A percentile compares a stretch with the other conserved stretches of the same genome.
Conservation (phyloP, 1,140 invertebrate species). For the Plodia interpunctella region DNA sequence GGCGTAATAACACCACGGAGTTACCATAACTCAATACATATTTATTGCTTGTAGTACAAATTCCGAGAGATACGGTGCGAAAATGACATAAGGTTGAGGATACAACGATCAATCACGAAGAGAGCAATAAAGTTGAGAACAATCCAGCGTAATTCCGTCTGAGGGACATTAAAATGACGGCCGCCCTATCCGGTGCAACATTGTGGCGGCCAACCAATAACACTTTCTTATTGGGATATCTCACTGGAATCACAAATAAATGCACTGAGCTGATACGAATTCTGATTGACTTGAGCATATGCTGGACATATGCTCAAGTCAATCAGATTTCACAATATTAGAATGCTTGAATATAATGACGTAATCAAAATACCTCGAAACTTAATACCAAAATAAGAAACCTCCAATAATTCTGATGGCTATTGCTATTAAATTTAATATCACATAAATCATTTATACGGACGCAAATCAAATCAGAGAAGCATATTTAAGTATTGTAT, state of each 20-base stretch:
- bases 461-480: conserved; percentile 53
- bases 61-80: conserved; percentile 61
- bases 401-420: conserved; percentile 24
- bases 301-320: not conserved
- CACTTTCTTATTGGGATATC: conserved; percentile 54
- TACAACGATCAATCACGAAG: conserved; percentile 72
- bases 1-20: conserved; percentile 37
- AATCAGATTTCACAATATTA: not conserved
- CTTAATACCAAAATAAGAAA: conserved; percentile 12
- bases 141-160: conserved; percentile 75
- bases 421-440: conserved; percentile 41
- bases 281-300: too few species aligned
- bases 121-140: conserved; percentile 71
- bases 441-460: conserved; percentile 64
- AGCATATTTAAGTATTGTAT: conserved; percentile 55
- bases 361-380: not conserved
- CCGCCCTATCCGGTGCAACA: conserved; percentile 75
- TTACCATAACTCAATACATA: conserved; percentile 67
- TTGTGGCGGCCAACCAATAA: conserved; percentile 53
- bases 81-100: conserved; percentile 72
- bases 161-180: conserved; percentile 72
- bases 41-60: conserved; percentile 70
- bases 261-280: not conserved
- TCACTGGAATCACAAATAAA: not conserved
- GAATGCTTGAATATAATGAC: not conserved